Evolutionary conservation across 2,888 invertebrate genomes (phyloP), one percentile per base, ranked within the genome.

Genomic region (Hydriomena furcata): DNA sequence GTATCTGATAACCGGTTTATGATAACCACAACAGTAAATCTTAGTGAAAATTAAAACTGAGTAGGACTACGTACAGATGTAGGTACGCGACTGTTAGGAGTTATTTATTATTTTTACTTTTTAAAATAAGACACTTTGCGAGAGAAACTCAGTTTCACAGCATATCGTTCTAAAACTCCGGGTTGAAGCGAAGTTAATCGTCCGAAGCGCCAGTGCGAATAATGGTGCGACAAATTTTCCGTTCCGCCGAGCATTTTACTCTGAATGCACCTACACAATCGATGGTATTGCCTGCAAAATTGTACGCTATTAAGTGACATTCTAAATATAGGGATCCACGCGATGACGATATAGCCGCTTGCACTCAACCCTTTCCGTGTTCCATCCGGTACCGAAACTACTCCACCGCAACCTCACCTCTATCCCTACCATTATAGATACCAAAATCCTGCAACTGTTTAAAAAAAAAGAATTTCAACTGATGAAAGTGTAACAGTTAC

Each of bases 191-290:
- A 81, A 82, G 84, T 88, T 85, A 88, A 88, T 86, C 84, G 87
- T 71, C 74, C 82, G 74, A 76, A 82, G 78, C 82, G 77, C 73
- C 73, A 84, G 80, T 86, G 83, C 79, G 84, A 83, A 84, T 85
- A 88, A 87, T 86, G 74, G 83, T 76, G 74, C 77, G 81, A 81
- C 87, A 84, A 84, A 90, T 89, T 90, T 90, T 90, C 87, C 87
- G 76, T 83, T 75, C 79, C 80, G 79, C 70, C 78, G 85, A 83
- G 75, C 88, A 88, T 85, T 89, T 89, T 84, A 84, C 87, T 89
- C 73, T 83, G 84, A 85, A 82, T 85, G 84, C 84, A 81, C 77
- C 81, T 71, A 79, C 79, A 87, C 87, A 88, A 88, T 88, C 80
- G 81, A 72, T 76, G 74, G 71, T 83, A 84, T 84, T 83, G 82